Base-by-base conservation (phyloP, 92 coral and sea anemone genomes). In the Montipora capitata region DNA sequence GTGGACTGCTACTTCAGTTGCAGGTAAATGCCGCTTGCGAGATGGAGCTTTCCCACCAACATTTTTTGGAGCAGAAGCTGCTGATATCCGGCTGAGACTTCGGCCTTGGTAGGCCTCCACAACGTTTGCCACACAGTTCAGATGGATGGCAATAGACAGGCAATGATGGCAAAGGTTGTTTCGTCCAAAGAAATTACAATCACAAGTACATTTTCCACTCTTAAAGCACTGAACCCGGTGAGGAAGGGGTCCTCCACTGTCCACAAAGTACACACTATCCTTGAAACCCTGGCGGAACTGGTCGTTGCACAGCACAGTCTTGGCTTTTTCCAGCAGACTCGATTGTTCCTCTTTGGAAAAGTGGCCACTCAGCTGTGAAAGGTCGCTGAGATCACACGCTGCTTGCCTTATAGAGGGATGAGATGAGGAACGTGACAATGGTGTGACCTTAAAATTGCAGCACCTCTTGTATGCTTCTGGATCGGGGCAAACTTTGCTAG, bases 211-310 rank as follows among this genome's bases (percentile, higher is more conserved):
- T 63, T 80, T 91, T 9, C 94, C 85, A 52, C 88, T 86, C 73
- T 86, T 86, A 56, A 74, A 86, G 73, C 84, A 86, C 77, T 74
- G 86, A 0, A 86, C 81, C 16, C 82, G 13, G 71, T 86, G 39
- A 4, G 85, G 87, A n/a, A 66, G 83, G 43, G 73, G 68, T 40
- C 83, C 91, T 66, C 77, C 91, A 81, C 94, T 86, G 62, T 86
- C 88, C n/a, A 91, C 88, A 74, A 91, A 74, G 84, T 73, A 91
- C 2, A 18, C 88, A 4, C 79, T 20, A 17, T 79, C 94, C 59
- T 85, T 52, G 68, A 86, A 91, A 4, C 94, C 94, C 3, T 66
- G 54, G 10, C 94, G 56, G 54, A 77, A 86, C 14, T 18, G 10
- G 14, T 44, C 71, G 39, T 85, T 76, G 52, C 10, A 9, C 68